Evolutionary conservation across 1,140 invertebrate genomes (phyloP).

Genomic region (Acarapis woodi): DNA sequence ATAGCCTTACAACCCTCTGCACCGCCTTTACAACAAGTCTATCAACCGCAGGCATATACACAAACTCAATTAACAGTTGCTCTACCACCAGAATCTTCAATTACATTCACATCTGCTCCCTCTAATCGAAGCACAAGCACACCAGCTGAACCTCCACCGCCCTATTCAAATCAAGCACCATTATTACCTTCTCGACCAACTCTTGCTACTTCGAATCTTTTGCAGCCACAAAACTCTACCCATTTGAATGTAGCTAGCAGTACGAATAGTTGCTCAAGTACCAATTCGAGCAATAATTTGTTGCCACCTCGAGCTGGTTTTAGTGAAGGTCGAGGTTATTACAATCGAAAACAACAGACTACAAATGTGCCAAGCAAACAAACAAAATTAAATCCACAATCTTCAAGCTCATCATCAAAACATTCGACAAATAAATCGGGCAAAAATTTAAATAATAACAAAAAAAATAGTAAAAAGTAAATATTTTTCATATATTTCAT

Average conservation of each 20-base stretch:
- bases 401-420: too few species aligned
- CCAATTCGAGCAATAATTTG: too few species aligned
- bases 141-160: conserved; percentile 15
- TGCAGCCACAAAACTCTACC: conserved; percentile 12
- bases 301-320: conserved; percentile 32
- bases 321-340: conserved; percentile 32
- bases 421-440: too few species aligned
- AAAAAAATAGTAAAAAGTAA: too few species aligned
- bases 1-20: conserved; percentile 7
- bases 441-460: too few species aligned
- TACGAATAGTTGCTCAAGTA: too few species aligned
- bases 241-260: too few species aligned
- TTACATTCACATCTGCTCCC: conserved; percentile 1
- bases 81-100: conserved; percentile 5
- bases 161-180: conserved; percentile 13
- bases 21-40: background rate
- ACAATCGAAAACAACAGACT: conserved; percentile 21
- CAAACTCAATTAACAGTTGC: conserved; percentile 5
- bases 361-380: conserved; percentile 4
- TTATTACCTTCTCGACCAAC: conserved; percentile 4
- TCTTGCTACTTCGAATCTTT: conserved; percentile 8
- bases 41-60: background rate
- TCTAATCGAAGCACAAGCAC: conserved; percentile 1
- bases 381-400: background rate
- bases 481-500: too few species aligned